Evolutionary conservation across 1,140 invertebrate species (phyloP).

Genomic region (Lepidurus couesii): DNA sequence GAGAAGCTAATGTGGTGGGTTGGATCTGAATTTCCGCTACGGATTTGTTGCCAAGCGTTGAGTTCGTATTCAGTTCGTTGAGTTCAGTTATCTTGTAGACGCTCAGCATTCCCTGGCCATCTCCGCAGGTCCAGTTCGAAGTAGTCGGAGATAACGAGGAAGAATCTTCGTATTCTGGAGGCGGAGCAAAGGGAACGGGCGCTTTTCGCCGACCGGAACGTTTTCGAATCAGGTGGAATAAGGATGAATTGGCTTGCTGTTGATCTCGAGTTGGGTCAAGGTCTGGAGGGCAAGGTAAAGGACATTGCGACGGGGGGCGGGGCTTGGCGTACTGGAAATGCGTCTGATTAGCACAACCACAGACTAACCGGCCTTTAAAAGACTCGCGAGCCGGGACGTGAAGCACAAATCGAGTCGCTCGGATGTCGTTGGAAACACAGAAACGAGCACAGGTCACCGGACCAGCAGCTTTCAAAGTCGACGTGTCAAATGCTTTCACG

Average conservation of each 20-base stretch:
- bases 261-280: not conserved
- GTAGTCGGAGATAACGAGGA: not conserved
- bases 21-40: too few relatives aligned
- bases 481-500: not conserved
- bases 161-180: too few relatives aligned
- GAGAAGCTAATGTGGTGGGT: too few relatives aligned
- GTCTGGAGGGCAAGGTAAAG: slow-evolving; percentile 27
- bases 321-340: not conserved
- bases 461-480: not conserved
- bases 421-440: slow-evolving; percentile 17
- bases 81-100: not conserved
- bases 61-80: not conserved
- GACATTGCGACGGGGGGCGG: not conserved
- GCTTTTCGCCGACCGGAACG: too few relatives aligned
- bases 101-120: slow-evolving; percentile 31
- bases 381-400: slow-evolving; percentile 25
- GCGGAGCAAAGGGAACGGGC: too few relatives aligned
- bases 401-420: slow-evolving; percentile 19
- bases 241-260: not conserved
- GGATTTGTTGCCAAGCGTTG: too few relatives aligned
- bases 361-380: slow-evolving; percentile 26
- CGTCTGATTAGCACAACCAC: slow-evolving; percentile 24
- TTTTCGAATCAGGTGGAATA: not conserved
- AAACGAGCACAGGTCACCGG: slow-evolving; percentile 25
- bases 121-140: slow-evolving; percentile 28